Evolutionary conservation across 2,888 invertebrate species (phyloP), one percentile per base, ranked within the genome.

Genomic region (Ceramica pisi): DNA sequence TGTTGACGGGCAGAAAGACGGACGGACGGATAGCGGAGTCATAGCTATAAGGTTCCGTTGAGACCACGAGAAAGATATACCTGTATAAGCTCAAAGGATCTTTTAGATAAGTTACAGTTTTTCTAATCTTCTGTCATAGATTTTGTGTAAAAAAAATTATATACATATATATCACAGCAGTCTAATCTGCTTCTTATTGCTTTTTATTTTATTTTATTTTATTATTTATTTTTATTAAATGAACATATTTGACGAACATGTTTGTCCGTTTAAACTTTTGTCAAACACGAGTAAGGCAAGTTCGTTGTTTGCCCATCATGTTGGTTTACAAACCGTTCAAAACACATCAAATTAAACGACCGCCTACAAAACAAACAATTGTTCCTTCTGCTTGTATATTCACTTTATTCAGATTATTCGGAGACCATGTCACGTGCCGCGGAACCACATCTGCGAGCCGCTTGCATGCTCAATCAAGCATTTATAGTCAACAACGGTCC

Each of bases 381-480:
- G 51, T 55, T 55, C 66, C 7, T 61, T 21, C 57, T 16, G n/a
- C 10, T n/a, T 59, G 59, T 75, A 56, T 78, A 63, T 71, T 72
- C 31, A 63, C 57, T 55, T 57, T 69, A 72, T 73, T 59, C 56
- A 66, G 35, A 60, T 67, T 67, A 71, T 71, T 82, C 50, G 35
- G 67, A 53, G 66, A 59, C 46, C 69, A 69, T 67, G 67, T 84
- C 83, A 84, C 84, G 84, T 85, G 67, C 74, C 67, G 23, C 60
- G 59, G 70, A 57, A 69, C 80, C 80, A 71, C 75, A 83, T 83
- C 83, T 83, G 77, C 35, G 66, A 59, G 62, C 44, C 56, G 68
- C 60, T 82, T 69, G 78, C 77, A 74, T 75, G 75, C 63, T 73
- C 85, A 84, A 85, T 84, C 85, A 84, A 80, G 71, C 80, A 76